phyloP scores from a whole-genome alignment of 1,140 invertebrate species.

The Brachionus angularis region DNA sequence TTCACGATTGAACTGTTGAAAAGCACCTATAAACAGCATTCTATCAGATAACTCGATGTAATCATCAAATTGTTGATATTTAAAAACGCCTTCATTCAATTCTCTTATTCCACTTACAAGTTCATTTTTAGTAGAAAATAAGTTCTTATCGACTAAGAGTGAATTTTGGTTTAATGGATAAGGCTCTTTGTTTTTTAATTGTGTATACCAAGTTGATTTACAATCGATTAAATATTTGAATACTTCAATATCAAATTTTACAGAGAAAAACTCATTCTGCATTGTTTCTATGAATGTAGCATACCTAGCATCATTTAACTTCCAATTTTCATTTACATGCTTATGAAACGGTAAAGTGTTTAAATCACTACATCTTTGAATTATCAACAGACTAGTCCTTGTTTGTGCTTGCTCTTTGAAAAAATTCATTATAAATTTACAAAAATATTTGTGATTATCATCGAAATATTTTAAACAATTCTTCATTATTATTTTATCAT shows the following conservation, averaged over 20 bases:
- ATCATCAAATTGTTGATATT: conserved; percentile 28
- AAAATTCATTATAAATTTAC: conserved; percentile 33
- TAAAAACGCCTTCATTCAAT: conserved; percentile 23
- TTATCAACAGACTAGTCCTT: conserved; percentile 14
- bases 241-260: conserved; percentile 31
- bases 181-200: not conserved
- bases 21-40: conserved; percentile 31
- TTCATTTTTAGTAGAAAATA: not conserved
- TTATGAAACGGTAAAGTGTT: conserved; percentile 28
- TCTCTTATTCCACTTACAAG: conserved; percentile 3
- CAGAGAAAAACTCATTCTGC: conserved; percentile 31
- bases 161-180: conserved; percentile 30
- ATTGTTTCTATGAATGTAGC: conserved; percentile 25
- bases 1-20: conserved; percentile 26
- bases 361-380: conserved; percentile 11
- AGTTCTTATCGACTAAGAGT: not conserved
- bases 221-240: conserved; percentile 32
- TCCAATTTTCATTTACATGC: conserved; percentile 10
- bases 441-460: conserved; percentile 26
- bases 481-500: conserved; percentile 34
- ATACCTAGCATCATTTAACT: conserved; percentile 20
- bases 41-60: conserved; percentile 19
- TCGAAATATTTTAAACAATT: conserved; percentile 37
- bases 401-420: conserved; percentile 30
- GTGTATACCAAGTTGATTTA: conserved; percentile 18